phyloP scores from a whole-genome alignment of 2,797 vertebrate species.

The Psittacula echo region DNA sequence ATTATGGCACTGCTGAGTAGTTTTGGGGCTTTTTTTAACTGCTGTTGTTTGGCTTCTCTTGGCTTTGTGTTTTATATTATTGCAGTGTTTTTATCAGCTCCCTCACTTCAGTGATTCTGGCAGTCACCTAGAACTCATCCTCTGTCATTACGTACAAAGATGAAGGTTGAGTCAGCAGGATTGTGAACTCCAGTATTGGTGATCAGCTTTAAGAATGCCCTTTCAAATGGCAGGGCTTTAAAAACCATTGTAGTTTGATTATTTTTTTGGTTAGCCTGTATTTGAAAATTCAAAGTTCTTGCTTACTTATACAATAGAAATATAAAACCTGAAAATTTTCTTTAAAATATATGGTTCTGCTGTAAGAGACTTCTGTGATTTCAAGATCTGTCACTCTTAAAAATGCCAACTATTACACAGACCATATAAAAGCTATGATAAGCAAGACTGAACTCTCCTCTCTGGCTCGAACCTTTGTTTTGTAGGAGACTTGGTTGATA shows the following conservation, averaged over 20 bases:
- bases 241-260: background rate
- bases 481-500: background rate
- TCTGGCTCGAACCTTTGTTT: background rate
- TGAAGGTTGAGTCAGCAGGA: background rate
- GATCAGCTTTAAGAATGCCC: background rate
- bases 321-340: background rate
- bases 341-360: background rate
- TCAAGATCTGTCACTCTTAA: background rate
- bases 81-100: background rate
- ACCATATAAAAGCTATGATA: accelerated
- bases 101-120: background rate
- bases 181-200: background rate
- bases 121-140: background rate
- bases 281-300: background rate
- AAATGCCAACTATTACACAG: background rate
- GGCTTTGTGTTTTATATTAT: background rate
- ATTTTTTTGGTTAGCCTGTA: background rate
- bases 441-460: background rate
- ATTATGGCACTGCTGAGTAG: background rate
- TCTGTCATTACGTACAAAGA: background rate
- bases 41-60: background rate
- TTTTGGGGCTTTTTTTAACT: background rate
- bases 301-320: background rate
- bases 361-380: background rate
- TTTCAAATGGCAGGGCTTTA: background rate